Evolutionary conservation across 2,797 vertebrate genomes (phyloP).

Genomic region (Danio kyathit): DNA sequence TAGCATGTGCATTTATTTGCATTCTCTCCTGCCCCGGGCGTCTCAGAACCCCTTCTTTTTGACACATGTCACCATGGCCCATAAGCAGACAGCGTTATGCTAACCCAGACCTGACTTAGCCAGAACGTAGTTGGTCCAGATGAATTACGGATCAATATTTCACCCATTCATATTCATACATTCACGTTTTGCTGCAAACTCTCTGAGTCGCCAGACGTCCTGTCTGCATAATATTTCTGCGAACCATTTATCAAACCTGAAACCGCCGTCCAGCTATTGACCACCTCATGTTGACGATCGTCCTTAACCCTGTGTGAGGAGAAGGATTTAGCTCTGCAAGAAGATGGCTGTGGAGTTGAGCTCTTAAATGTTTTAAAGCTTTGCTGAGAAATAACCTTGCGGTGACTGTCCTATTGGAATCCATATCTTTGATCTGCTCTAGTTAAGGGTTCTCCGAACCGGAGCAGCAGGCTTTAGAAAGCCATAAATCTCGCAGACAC

Average conservation of each 20-base stretch:
- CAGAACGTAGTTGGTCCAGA: constrained; percentile 69
- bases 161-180: constrained; percentile 77
- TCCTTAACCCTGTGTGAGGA: constrained; percentile 53
- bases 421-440: constrained; percentile 62
- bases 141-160: constrained; percentile 76
- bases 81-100: constrained; percentile 70
- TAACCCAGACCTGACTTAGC: constrained; percentile 67
- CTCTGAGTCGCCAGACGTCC: constrained; percentile 41
- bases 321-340: constrained; percentile 49
- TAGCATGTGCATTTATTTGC: constrained; percentile 83
- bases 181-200: constrained; percentile 64
- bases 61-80: constrained; percentile 65
- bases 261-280: constrained; percentile 56
- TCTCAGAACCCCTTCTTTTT: constrained; percentile 59
- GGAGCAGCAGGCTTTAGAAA: constrained; percentile 53
- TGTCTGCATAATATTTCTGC: constrained; percentile 64
- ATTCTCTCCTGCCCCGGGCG: constrained; percentile 63
- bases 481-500: constrained; percentile 66
- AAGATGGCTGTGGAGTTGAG: constrained; percentile 41
- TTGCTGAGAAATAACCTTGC: constrained; percentile 60
- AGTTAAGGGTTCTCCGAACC: constrained; percentile 55
- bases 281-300: constrained; percentile 42
- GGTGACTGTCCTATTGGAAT: constrained; percentile 59
- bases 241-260: constrained; percentile 61
- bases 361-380: constrained; percentile 63